Conservation (phyloP, 2,113 vertebrate species). For the Thalassoma bifasciatum region DNA sequence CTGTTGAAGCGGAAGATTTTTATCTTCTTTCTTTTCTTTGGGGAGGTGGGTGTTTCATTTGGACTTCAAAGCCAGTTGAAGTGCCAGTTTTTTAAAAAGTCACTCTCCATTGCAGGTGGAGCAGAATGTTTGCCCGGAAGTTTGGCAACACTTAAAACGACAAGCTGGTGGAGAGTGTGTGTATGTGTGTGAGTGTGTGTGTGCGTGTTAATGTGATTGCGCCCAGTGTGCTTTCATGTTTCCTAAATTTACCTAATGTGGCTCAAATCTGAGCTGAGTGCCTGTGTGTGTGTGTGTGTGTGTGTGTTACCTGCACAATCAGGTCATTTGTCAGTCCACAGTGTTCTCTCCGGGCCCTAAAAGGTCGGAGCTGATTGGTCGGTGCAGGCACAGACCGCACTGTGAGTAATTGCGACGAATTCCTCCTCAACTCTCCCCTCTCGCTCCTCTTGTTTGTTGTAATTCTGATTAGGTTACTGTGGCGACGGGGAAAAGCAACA, state of each 20-base stretch:
- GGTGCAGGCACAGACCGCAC: neutral
- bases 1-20: no score
- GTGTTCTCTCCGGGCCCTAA: no score
- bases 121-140: conserved; percentile 27
- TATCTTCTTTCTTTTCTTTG: neutral
- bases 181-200: conserved; percentile 19
- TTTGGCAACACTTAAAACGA: conserved; percentile 35
- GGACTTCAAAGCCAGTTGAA: conserved; percentile 16
- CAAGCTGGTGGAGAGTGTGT: conserved; percentile 17
- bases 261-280: conserved; percentile 2
- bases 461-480: conserved; percentile 76
- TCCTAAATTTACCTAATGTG: conserved; percentile 16
- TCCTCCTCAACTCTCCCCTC: conserved; percentile 60
- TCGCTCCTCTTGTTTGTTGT: conserved; percentile 69
- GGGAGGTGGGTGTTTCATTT: conserved; percentile 11
- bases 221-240: conserved; percentile 12
- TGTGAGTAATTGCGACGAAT: conserved; percentile 56
- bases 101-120: conserved; percentile 39
- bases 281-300: neutral
- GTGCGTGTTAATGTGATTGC: conserved; percentile 4
- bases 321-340: conserved; percentile 15
- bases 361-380: conserved; percentile 46
- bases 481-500: conserved; percentile 73
- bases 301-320: neutral
- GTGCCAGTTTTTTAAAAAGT: conserved; percentile 32